Evolutionary conservation across 2,888 invertebrate genomes (phyloP).

Genomic region (Ceriagrion tenellum): DNA sequence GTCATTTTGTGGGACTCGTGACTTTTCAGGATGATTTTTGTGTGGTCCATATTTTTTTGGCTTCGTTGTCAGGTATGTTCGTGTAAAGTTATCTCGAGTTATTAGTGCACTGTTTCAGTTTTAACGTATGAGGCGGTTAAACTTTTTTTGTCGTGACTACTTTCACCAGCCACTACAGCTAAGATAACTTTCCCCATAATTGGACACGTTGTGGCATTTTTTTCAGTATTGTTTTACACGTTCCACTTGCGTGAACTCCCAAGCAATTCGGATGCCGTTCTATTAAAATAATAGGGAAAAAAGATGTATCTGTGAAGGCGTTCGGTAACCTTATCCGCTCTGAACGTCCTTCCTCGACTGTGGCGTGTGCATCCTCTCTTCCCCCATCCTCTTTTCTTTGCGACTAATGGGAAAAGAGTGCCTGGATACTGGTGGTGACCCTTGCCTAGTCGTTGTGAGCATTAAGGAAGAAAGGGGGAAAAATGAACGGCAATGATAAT

Average conservation of each 20-base stretch:
- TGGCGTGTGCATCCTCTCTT: neutral
- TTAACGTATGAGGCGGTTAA: neutral
- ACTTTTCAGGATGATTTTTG: no score
- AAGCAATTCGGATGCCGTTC: neutral
- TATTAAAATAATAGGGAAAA: neutral
- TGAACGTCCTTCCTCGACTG: neutral
- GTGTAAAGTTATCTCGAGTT: no score
- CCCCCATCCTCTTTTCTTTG: neutral
- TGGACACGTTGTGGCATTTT: no score
- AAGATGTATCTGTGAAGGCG: neutral
- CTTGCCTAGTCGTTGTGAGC: neutral
- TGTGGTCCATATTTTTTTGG: no score
- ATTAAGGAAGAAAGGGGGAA: neutral
- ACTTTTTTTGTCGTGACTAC: neutral
- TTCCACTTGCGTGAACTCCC: neutral
- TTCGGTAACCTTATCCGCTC: neutral
- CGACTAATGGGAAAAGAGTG: neutral
- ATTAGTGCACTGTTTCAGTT: neutral
- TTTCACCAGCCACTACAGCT: neutral
- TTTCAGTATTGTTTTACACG: no score
- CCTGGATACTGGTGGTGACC: neutral
- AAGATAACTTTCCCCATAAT: neutral
- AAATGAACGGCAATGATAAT: neutral
- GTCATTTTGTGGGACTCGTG: no score
- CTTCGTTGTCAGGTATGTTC: no score